Evolutionary conservation across 2,888 invertebrate genomes (phyloP), one percentile per base, ranked within the genome.

Genomic region (Alviniconcha strummeri): DNA sequence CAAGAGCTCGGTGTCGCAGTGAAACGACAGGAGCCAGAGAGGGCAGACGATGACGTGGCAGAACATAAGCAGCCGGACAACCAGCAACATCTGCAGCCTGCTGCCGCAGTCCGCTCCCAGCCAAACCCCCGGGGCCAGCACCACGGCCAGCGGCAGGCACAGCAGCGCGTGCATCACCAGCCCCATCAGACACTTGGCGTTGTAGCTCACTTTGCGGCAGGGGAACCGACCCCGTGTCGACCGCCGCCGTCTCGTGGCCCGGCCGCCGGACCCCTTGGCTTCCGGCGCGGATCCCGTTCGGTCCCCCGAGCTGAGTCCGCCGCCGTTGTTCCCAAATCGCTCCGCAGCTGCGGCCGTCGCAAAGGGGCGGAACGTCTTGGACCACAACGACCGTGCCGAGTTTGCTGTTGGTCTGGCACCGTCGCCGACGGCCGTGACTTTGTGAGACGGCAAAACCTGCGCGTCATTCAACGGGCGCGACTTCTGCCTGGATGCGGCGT

Each of bases 1-100:
- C 36, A 36, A 36, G 36, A 36, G 36, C 36, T 36, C 36, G 36
- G 60, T 13, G 60, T 13, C 9, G 60, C 60, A 8, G 13, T 60
- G 60, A 60, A 60, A 60, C 8, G 60, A 13, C 57, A 60, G 11
- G 55, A 81, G 56, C 81, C 81, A 81, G 36, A 81, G 36, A 19
- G 81, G 81, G n/a, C 72, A 81, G 3, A 36, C 74, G 52, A 81
- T 60, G 60, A 60, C 81, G 52, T 81, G 81, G 60, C 36, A 74
- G 72, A 81, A 81, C 74, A 81, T 19, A 19, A 81, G 74, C 60
- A 81, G 52, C 60, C 74, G 56, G 19, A 74, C 74, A 19, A 19
- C 60, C 36, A 60, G 17, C 72, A 74, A 36, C 13, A 13, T 74
- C 19, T 56, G 11, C 60, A 81, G 52, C 5, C 81, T n/a, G 19